phyloP scores from a whole-genome alignment of 2,113 vertebrate species.

The Myrmecophaga tridactyla region DNA sequence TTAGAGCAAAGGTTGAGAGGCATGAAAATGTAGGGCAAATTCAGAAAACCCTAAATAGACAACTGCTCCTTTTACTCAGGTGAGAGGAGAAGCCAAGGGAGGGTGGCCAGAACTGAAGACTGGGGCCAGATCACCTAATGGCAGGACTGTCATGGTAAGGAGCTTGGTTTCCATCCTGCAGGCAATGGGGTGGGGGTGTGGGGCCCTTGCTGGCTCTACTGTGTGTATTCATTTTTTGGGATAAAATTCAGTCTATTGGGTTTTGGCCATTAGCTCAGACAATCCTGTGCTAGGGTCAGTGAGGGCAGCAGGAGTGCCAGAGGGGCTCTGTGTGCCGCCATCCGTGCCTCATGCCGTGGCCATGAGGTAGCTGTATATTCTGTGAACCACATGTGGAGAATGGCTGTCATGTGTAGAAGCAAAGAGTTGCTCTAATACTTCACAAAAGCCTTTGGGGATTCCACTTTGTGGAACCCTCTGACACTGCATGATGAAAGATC shows the following conservation, averaged over 20 bases:
- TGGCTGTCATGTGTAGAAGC: too few species aligned
- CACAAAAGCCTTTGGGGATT: neutral
- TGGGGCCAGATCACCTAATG: fast-evolving
- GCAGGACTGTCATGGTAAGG: fast-evolving
- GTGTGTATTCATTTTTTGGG: neutral
- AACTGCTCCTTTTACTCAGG: fast-evolving
- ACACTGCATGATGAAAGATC: neutral
- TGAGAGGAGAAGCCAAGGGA: too few species aligned
- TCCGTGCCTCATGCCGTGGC: fast-evolving
- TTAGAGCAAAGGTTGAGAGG: neutral
- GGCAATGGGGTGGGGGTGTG: too few species aligned
- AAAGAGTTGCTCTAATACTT: neutral
- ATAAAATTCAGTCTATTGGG: neutral
- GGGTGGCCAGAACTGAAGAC: neutral
- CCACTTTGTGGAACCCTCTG: neutral
- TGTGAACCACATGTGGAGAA: neutral
- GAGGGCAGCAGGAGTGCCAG: neutral
- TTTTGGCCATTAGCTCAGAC: neutral
- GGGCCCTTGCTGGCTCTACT: neutral
- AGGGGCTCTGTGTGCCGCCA: too few species aligned
- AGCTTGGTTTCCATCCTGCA: neutral
- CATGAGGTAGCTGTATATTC: fast-evolving
- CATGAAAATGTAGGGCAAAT: neutral
- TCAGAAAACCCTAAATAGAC: neutral
- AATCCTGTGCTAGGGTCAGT: neutral